Conservation (phyloP, 2,113 vertebrate species). For the Tragelaphus imberbis region DNA sequence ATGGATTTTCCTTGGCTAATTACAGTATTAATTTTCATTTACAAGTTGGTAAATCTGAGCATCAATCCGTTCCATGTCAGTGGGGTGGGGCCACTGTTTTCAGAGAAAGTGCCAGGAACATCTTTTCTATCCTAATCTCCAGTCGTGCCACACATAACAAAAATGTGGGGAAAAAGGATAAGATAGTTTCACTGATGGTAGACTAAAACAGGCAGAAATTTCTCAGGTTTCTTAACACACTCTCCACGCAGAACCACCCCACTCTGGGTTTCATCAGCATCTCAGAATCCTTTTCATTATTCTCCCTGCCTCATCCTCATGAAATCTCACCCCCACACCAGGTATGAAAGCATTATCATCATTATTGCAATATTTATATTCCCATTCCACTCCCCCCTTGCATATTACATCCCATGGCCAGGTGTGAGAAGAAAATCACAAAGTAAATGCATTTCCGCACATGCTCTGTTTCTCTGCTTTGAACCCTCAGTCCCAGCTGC, state of each 20-base stretch:
- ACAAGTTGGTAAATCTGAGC: constrained; percentile 62
- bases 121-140: constrained; percentile 30
- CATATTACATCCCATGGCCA: constrained; percentile 38
- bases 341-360: not conserved
- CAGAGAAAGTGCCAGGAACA: constrained; percentile 44
- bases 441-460: constrained; percentile 32
- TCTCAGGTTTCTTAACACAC: not conserved
- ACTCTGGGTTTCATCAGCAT: not conserved
- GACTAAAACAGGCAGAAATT: not conserved
- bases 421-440: constrained; percentile 56
- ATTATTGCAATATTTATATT: constrained; percentile 17
- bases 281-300: not conserved
- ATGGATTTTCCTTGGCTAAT: constrained; percentile 68
- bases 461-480: constrained; percentile 39
- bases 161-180: not conserved
- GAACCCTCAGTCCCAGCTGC: constrained; percentile 23
- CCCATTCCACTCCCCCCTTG: not conserved
- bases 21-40: constrained; percentile 73
- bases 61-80: constrained; percentile 59
- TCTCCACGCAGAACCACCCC: not conserved
- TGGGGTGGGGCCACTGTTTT: constrained; percentile 25
- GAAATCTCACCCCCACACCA: not conserved
- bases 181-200: not conserved
- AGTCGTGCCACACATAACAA: not conserved
- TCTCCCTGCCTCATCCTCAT: not conserved